phyloP scores from a whole-genome alignment of 2,888 invertebrate species.

The Nymphalis polychloros region DNA sequence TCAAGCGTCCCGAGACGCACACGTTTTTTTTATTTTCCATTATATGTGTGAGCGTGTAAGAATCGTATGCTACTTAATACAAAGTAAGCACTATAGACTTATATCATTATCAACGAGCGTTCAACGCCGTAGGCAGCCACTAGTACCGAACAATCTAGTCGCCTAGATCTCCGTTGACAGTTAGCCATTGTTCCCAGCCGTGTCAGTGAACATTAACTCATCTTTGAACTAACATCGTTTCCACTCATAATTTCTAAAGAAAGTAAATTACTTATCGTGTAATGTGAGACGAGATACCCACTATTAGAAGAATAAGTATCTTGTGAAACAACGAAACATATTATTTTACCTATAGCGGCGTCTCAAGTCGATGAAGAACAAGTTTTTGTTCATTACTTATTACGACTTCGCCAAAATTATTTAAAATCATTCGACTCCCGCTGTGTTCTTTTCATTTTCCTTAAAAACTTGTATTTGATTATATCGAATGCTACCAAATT shows the following conservation, averaged over 20 bases:
- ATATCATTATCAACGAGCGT: not conserved
- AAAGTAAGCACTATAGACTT: not conserved
- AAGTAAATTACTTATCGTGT: slow-evolving; percentile 6
- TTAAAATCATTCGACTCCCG: too few species aligned
- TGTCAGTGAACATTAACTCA: slow-evolving; percentile 17
- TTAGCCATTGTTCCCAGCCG: slow-evolving; percentile 29
- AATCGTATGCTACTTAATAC: too few species aligned
- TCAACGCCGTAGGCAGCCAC: not conserved
- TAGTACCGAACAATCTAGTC: slow-evolving; percentile 2
- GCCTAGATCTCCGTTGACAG: slow-evolving; percentile 31
- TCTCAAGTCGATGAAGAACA: not conserved
- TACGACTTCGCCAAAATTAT: too few species aligned
- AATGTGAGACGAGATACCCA: not conserved
- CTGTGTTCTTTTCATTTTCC: too few species aligned
- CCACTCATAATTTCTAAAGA: slow-evolving; percentile 6
- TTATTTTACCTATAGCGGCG: not conserved
- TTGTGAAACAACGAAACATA: not conserved
- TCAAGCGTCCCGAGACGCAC: too few species aligned
- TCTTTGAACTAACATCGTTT: slow-evolving; percentile 6
- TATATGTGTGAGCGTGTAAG: too few species aligned
- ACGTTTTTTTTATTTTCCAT: too few species aligned
- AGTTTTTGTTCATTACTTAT: not conserved
- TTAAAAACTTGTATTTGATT: too few species aligned
- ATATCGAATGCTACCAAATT: too few species aligned
- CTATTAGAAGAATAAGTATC: not conserved